Conservation (phyloP, 2,888 invertebrate genomes). For the Oxycera nigricornis region DNA sequence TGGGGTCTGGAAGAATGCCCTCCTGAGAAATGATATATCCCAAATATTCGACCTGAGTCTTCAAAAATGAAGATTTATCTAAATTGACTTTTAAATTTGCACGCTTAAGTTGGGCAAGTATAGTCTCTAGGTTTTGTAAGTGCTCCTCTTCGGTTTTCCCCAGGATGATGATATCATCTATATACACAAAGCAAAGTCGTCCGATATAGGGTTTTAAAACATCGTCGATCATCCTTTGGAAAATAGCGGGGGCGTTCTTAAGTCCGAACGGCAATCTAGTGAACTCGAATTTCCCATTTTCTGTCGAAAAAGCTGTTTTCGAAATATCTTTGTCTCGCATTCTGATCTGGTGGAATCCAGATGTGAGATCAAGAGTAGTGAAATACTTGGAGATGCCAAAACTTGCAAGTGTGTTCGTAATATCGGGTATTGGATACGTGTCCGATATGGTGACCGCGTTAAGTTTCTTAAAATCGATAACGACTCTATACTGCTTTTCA, state of each 20-base stretch:
- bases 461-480: constrained; percentile 49
- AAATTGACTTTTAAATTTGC: neutral
- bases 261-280: constrained; percentile 17
- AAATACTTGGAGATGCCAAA: neutral
- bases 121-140: neutral
- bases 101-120: neutral
- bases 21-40: neutral
- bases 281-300: constrained; percentile 37
- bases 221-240: constrained; percentile 48
- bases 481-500: constrained; percentile 47
- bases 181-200: no score
- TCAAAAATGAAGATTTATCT: constrained; percentile 5
- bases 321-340: constrained; percentile 33
- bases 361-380: neutral
- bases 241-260: constrained; percentile 37
- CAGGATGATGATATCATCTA: constrained; percentile 35
- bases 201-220: constrained; percentile 43
- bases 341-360: constrained; percentile 10
- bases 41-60: neutral
- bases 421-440: constrained; percentile 36
- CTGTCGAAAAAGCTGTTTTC: constrained; percentile 14
- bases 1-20: constrained; percentile 6
- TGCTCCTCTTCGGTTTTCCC: constrained; percentile 9
- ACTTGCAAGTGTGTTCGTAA: neutral
- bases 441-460: constrained; percentile 48